Conservation (phyloP, 2,113 vertebrate species). For the Acanthisitta chloris region DNA sequence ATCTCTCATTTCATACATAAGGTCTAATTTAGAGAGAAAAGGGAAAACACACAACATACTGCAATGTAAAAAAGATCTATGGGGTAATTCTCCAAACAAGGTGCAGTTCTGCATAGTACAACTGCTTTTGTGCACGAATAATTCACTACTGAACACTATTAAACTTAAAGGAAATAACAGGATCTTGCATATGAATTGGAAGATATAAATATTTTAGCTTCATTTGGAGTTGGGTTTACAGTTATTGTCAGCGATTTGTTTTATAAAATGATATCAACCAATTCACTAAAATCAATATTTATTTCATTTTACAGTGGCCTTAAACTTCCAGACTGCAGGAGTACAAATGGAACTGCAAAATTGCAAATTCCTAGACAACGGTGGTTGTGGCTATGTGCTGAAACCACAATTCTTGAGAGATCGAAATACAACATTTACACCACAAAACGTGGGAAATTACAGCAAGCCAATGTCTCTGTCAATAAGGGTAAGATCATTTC, state of each 20-base stretch:
- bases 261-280: background rate
- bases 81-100: background rate
- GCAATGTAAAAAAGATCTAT: background rate
- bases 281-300: background rate
- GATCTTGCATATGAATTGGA: background rate
- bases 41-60: background rate
- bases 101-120: background rate
- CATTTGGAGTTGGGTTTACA: background rate
- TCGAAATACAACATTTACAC: conserved; percentile 61
- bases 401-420: conserved; percentile 81
- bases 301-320: conserved; percentile 76
- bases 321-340: conserved; percentile 87
- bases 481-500: conserved; percentile 67
- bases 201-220: background rate
- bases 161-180: background rate
- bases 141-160: background rate
- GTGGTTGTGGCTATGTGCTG: conserved; percentile 84
- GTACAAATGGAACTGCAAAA: conserved; percentile 83
- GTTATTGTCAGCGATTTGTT: background rate
- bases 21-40: background rate
- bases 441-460: conserved; percentile 3
- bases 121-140: background rate
- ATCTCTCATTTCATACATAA: background rate
- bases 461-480: conserved; percentile 68
- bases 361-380: conserved; percentile 89